phyloP scores from a whole-genome alignment of 1,140 invertebrate species.

The Dolichoris vasculosae region DNA sequence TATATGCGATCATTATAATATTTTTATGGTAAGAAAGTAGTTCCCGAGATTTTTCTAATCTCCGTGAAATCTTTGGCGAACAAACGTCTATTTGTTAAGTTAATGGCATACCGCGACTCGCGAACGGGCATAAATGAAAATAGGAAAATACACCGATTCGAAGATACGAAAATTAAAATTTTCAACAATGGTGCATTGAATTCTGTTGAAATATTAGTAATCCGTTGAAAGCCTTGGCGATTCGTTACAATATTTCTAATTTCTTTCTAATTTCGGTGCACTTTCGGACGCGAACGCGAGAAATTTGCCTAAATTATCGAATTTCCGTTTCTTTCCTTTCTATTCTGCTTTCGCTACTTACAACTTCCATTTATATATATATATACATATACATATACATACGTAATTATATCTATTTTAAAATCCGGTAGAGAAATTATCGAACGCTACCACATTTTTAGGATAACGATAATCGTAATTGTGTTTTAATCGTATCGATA shows the following conservation, averaged over 20 bases:
- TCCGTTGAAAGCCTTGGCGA: not conserved
- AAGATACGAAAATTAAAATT: not conserved
- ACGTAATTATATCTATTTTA: too few species aligned
- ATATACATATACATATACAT: too few species aligned
- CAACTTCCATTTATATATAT: too few species aligned
- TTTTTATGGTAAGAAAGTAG: not conserved
- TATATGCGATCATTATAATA: not conserved
- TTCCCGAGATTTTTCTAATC: not conserved
- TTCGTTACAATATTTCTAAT: not conserved
- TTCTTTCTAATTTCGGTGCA: not conserved
- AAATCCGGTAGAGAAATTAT: too few species aligned
- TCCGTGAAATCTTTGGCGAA: not conserved
- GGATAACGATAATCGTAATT: too few species aligned
- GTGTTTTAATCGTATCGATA: too few species aligned
- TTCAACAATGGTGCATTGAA: slow-evolving; percentile 4
- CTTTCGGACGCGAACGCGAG: not conserved
- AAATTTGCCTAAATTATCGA: not conserved
- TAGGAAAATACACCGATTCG: not conserved
- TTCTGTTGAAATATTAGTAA: not conserved
- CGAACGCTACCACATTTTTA: too few species aligned
- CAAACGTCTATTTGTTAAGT: not conserved
- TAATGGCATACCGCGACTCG: not conserved
- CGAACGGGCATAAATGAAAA: slow-evolving; percentile 7
- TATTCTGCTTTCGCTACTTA: too few species aligned
- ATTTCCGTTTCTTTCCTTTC: too few species aligned